A percentile compares a stretch with the other conserved stretches of the same genome.
These are phyloP conservation scores for Ectropis crepuscularia DNA, from an alignment of 2,888 invertebrate species.

Conservation along the genomic window DNA sequence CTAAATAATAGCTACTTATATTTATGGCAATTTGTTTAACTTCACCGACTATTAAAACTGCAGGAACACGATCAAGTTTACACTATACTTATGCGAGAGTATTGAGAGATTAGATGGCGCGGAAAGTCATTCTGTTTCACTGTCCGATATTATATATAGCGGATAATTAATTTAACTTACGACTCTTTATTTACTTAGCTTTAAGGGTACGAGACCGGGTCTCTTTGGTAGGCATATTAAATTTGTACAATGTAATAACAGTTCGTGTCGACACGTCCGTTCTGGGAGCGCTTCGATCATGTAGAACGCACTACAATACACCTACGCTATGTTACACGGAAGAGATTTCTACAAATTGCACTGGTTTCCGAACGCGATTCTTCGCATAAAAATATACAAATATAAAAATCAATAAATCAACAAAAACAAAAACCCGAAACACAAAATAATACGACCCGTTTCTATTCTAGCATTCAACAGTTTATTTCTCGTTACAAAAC, in stretches of 20 bases:
- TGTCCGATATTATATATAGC: slow-evolving; percentile 69
- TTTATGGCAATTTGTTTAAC: slow-evolving; percentile 85
- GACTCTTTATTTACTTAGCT: slow-evolving; percentile 81
- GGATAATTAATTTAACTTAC: slow-evolving; percentile 78
- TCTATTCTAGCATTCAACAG: slow-evolving; percentile 82
- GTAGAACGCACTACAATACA: slow-evolving; percentile 78
- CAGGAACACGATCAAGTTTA: slow-evolving; percentile 85
- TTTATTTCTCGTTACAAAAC: slow-evolving; percentile 79
- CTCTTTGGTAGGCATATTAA: slow-evolving; percentile 85
- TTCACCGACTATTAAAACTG: slow-evolving; percentile 84
- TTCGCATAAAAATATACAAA: slow-evolving; percentile 78
- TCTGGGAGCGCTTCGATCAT: slow-evolving; percentile 65
- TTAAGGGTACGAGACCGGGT: slow-evolving; percentile 85
- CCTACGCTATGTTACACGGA: slow-evolving; percentile 83
- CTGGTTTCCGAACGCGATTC: slow-evolving; percentile 83
- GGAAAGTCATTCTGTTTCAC: slow-evolving; percentile 74
- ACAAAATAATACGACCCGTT: slow-evolving; percentile 85
- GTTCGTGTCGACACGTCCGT: slow-evolving; percentile 70
- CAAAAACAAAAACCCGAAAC: slow-evolving; percentile 81
- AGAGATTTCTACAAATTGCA: slow-evolving; percentile 85
- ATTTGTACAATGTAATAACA: slow-evolving; percentile 84
- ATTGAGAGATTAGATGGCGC: slow-evolving; percentile 81
- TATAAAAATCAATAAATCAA: slow-evolving; percentile 78
- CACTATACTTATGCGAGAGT: slow-evolving; percentile 84
- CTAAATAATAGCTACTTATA: slow-evolving; percentile 83